Base-by-base conservation (phyloP, 2,888 invertebrate genomes). In the Pyrrhosoma nymphula region DNA sequence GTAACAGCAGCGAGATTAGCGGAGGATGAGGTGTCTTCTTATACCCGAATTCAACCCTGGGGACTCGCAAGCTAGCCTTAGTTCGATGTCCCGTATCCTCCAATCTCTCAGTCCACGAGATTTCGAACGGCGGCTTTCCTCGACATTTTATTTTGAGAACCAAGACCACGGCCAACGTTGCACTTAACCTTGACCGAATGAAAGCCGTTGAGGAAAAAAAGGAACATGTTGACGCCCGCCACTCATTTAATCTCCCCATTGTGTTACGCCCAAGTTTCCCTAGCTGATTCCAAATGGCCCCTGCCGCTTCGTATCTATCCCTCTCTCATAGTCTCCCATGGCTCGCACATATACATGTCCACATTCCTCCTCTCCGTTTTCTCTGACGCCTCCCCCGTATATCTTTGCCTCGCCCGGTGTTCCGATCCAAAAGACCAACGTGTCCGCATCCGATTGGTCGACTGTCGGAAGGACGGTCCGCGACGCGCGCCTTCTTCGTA, bases 101-200 rank as follows among this genome's bases (percentile, higher is more conserved):
- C 12, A 0, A 35, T 82, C 82, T 30, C 82, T 35, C 35, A 82
- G 0, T 0, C 26, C 35, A 12, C 14, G 12, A 35, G 35, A 82
- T 35, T 30, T 18, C 16, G n/a, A 69, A 69, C 35, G 82, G 35
- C 30, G 82, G 18, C 82, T 82, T 82, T 82, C 82, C 16, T 82
- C 82, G 82, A 35, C 6, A 82, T 82, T 82, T 82, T 82, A 82
- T 82, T 35, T 82, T 35, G 18, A 82, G 82, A 82, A 30, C 82
- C 82, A 82, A 82, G 82, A 82, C 30, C 82, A 82, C 35, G 82
- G 82, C 82, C 82, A 82, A 82, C 82, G 82, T 8, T 35, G 35
- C 82, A 35, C 30, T 82, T 82, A 82, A 82, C 82, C 82, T 82
- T 82, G 82, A 82, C 82, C 82, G 82, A 82, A 35, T 82, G 82